Evolutionary conservation across 2,797 vertebrate species (phyloP).

Genomic region (Mustela erminea): DNA sequence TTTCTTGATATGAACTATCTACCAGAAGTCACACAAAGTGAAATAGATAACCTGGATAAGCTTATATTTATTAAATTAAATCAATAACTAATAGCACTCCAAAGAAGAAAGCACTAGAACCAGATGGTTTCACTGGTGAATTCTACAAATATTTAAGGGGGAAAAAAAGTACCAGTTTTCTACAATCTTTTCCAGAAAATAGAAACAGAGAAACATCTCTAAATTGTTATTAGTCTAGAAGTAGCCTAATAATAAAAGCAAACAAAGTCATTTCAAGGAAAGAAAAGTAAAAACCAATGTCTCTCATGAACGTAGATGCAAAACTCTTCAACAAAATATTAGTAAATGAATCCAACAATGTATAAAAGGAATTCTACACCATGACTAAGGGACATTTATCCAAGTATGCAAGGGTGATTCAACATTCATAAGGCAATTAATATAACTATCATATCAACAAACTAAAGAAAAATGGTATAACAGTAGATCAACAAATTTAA

Average conservation of each 20-base stretch:
- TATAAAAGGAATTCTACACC: neutral
- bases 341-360: neutral
- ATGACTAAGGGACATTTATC: neutral
- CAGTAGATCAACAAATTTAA: neutral
- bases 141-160: neutral
- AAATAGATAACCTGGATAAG: neutral
- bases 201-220: neutral
- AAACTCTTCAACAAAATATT: neutral
- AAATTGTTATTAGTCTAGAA: neutral
- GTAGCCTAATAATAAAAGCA: neutral
- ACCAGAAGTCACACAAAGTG: neutral
- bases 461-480: neutral
- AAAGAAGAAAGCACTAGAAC: neutral
- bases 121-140: neutral
- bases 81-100: neutral
- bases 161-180: neutral
- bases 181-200: neutral
- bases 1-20: neutral
- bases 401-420: neutral
- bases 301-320: neutral
- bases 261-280: neutral
- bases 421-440: neutral
- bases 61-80: neutral
- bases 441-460: neutral
- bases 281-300: neutral